phyloP scores from a whole-genome alignment of 2,797 vertebrate genomes.

The Anabacerthia variegaticeps region DNA sequence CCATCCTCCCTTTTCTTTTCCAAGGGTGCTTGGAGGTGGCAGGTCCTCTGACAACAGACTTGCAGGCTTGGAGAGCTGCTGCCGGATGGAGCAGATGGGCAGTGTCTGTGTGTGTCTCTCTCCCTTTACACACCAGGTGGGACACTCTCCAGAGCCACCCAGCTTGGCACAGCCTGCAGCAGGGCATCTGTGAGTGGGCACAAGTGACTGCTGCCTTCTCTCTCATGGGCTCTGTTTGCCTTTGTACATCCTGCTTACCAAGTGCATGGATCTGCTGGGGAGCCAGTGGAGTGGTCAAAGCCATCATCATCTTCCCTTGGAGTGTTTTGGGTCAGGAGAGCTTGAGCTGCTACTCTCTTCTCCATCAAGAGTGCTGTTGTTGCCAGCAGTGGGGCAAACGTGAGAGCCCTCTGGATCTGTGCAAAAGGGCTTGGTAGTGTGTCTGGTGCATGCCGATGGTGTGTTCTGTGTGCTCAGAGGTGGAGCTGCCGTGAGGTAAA shows the following conservation, averaged over 20 bases:
- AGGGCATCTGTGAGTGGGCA: background rate
- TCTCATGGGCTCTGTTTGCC: background rate
- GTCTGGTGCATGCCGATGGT: background rate
- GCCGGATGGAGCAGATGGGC: background rate
- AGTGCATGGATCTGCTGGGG: background rate
- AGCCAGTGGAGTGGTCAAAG: background rate
- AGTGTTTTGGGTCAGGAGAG: background rate
- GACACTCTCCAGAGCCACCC: background rate
- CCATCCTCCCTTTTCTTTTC: background rate
- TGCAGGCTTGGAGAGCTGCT: background rate
- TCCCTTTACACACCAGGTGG: background rate
- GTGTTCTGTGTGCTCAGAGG: background rate
- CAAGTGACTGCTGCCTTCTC: background rate
- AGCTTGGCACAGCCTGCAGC: background rate
- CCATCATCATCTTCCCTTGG: background rate
- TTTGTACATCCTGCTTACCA: background rate
- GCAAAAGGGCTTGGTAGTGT: background rate
- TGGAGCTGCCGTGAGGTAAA: background rate
- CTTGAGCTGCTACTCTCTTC: background rate
- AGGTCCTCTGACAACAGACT: background rate
- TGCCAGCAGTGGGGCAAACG: background rate
- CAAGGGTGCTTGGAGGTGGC: background rate
- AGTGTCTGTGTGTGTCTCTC: background rate
- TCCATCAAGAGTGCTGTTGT: fast-evolving
- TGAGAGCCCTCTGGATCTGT: background rate